Conservation (phyloP, 2,888 invertebrate genomes). For the Prosopocoilus inquinatus region DNA sequence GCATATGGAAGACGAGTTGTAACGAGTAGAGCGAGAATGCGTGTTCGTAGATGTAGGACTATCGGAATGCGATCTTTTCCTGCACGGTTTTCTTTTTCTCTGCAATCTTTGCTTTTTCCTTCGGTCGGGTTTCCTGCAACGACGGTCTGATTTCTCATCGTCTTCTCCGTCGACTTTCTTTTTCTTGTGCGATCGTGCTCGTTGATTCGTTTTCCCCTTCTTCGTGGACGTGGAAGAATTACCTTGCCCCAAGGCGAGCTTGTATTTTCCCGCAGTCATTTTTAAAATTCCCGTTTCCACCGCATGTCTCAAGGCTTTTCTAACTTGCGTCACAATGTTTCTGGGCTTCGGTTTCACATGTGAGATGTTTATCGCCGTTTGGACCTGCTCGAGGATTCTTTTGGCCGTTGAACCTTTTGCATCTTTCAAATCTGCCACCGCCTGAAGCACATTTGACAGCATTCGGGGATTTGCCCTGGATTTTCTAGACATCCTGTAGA, state of each 20-base stretch:
- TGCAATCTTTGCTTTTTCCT: not conserved
- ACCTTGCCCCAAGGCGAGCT: not conserved
- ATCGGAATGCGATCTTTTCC: not conserved
- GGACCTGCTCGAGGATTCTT: constrained; percentile 25
- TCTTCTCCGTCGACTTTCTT: too few relatives aligned
- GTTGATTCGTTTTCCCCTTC: not conserved
- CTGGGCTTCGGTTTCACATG: constrained; percentile 18
- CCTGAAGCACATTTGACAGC: constrained; percentile 25
- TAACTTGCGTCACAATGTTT: constrained; percentile 26
- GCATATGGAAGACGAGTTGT: too few relatives aligned
- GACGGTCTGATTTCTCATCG: not conserved
- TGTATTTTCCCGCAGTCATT: constrained; percentile 23
- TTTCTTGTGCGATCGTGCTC: too few relatives aligned
- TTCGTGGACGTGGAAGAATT: not conserved
- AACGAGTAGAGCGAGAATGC: too few relatives aligned
- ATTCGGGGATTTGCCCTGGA: constrained; percentile 15
- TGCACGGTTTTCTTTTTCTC: not conserved
- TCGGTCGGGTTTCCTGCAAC: not conserved
- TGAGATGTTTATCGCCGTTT: constrained; percentile 20
- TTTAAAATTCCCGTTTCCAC: constrained; percentile 21
- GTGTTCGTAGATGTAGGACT: not conserved
- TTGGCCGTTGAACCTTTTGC: constrained; percentile 20
- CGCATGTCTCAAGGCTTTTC: constrained; percentile 25
- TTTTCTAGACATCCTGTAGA: constrained; percentile 5
- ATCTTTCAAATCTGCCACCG: constrained; percentile 25